Evolutionary conservation across 2,888 invertebrate genomes (phyloP).

Genomic region (Cataglyphis rosenhaueri): DNA sequence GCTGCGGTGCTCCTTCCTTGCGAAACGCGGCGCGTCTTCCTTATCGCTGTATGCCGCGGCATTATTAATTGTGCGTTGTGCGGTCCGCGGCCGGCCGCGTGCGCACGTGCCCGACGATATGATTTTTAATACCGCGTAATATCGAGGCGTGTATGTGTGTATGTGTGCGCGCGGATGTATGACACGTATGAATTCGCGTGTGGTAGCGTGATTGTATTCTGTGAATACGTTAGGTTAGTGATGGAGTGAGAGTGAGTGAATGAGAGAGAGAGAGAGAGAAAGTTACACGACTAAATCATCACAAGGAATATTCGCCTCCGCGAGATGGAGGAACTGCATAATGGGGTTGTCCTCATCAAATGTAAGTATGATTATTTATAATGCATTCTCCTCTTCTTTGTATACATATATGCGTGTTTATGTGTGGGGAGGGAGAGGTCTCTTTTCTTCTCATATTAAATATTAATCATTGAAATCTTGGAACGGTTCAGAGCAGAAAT

Average conservation of each 20-base stretch:
- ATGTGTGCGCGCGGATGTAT: not conserved
- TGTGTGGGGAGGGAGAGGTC: not conserved
- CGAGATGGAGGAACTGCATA: slow-evolving; percentile 89
- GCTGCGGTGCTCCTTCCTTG: slow-evolving; percentile 69
- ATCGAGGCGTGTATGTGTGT: slow-evolving; percentile 46
- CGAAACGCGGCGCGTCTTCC: slow-evolving; percentile 31
- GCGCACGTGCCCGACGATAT: slow-evolving; percentile 49
- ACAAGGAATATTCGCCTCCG: slow-evolving; percentile 69
- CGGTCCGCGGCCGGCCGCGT: slow-evolving; percentile 61
- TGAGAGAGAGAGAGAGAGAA: not conserved
- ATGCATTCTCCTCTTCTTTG: not conserved
- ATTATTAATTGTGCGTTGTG: slow-evolving; percentile 66
- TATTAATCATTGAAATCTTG: not conserved
- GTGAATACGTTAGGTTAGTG: not conserved
- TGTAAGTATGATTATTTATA: slow-evolving; percentile 87
- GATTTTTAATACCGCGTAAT: slow-evolving; percentile 44
- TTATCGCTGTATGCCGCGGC: slow-evolving; percentile 63
- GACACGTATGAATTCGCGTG: slow-evolving; percentile 36
- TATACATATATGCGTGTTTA: too few relatives aligned
- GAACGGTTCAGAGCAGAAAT: not conserved
- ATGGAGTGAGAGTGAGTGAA: not conserved
- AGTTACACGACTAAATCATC: slow-evolving; percentile 40
- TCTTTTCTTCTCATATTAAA: not conserved
- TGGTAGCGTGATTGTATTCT: slow-evolving; percentile 39
- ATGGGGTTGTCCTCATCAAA: slow-evolving; percentile 91